Percentiles rank a stretch among this genome's conserved stretches.
phyloP scores from a whole-genome alignment of 2,888 invertebrate genomes.

The Drosophila buzzatii region DNA sequence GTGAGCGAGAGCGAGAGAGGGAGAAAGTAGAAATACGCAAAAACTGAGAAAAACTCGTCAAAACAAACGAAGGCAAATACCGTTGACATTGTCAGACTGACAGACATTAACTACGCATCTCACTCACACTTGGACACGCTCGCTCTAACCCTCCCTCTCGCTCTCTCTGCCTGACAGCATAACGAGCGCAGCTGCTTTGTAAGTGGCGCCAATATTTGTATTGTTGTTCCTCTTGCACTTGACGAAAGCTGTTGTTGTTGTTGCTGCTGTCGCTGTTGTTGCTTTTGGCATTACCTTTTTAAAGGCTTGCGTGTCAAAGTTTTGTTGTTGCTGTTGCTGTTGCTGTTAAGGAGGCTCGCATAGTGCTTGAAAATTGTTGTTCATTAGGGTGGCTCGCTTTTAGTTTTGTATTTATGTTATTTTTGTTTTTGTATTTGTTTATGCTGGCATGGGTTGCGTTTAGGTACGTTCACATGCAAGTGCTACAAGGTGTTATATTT shows the following conservation, averaged over 20 bases:
- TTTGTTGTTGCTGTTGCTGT: conserved; percentile 18
- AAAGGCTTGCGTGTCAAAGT: conserved; percentile 69
- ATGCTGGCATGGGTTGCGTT: conserved; percentile 8
- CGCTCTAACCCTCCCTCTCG: no score
- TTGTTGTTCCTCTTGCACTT: conserved; percentile 49
- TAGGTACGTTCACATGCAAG: conserved; percentile 61
- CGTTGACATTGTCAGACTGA: conserved; percentile 65
- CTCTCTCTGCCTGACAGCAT: not conserved
- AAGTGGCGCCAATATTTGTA: conserved; percentile 56
- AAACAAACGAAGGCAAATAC: conserved; percentile 51
- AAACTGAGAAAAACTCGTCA: conserved; percentile 47
- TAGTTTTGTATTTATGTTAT: not conserved
- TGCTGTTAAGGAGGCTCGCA: conserved; percentile 36
- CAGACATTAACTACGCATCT: conserved; percentile 29
- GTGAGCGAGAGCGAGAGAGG: not conserved
- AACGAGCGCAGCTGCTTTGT: conserved; percentile 60
- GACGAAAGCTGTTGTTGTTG: conserved; percentile 42
- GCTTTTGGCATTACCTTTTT: conserved; percentile 42
- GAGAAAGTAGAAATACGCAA: conserved; percentile 4
- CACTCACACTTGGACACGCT: not conserved
- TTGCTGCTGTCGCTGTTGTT: conserved; percentile 26
- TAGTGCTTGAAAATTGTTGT: conserved; percentile 36
- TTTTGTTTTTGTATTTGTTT: not conserved
- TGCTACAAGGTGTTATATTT: conserved; percentile 75
- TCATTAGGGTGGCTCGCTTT: conserved; percentile 35